Conservation (phyloP, 2,797 vertebrate species). For the Squalus acanthias region DNA sequence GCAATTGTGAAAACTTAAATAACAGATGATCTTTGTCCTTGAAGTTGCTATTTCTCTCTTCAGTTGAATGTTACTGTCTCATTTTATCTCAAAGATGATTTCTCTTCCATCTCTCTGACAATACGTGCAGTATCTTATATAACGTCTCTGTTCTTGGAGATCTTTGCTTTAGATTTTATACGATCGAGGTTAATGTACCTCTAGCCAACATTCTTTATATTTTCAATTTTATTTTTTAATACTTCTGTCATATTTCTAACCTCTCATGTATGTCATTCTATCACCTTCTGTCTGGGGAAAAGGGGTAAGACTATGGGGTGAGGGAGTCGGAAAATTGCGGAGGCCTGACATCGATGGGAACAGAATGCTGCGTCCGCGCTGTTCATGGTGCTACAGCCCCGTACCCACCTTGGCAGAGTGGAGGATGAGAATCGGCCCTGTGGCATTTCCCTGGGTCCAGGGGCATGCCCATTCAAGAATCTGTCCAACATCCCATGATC, state of each 20-base stretch:
- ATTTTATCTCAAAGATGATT: constrained; percentile 10
- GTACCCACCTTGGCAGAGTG: background rate
- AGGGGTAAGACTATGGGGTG: background rate
- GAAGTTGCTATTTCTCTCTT: background rate
- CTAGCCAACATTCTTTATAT: background rate
- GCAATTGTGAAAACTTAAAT: constrained; percentile 20
- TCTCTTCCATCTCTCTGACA: background rate
- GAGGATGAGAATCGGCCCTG: background rate
- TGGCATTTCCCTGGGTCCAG: background rate
- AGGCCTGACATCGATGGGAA: background rate
- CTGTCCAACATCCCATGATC: background rate
- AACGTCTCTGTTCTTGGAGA: background rate
- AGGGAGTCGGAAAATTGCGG: background rate
- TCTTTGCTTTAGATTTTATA: background rate
- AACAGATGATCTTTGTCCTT: background rate
- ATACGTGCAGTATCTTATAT: background rate
- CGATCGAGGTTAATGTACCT: background rate
- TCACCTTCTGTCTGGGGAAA: background rate
- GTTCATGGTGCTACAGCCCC: background rate
- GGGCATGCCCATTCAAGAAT: background rate
- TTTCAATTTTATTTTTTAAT: background rate
- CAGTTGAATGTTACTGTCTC: background rate
- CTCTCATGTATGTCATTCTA: background rate
- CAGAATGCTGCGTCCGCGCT: background rate
- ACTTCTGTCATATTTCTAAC: background rate